Conservation (phyloP, 2,113 vertebrate genomes). For the Myiozetetes cayanensis region DNA sequence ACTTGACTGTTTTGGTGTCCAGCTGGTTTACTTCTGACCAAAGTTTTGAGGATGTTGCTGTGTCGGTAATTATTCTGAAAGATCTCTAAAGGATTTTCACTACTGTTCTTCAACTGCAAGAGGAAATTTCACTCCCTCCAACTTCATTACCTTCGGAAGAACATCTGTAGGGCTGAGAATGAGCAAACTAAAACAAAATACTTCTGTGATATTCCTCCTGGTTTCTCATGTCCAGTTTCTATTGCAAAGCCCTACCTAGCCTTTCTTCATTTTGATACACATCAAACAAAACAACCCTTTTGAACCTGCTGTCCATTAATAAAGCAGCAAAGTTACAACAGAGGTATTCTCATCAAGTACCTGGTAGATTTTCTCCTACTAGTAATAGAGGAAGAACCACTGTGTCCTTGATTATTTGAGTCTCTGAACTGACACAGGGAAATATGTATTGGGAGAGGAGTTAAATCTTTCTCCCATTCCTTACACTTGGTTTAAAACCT, state of each 20-base stretch:
- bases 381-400: not conserved
- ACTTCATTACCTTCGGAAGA: slow-evolving; percentile 28
- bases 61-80: not conserved
- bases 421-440: not conserved
- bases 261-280: slow-evolving; percentile 55
- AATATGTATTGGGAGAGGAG: not conserved
- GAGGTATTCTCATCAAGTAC: not conserved
- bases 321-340: not conserved
- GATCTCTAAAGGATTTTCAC: slow-evolving; percentile 23
- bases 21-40: not conserved
- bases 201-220: not conserved
- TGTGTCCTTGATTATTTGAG: not conserved
- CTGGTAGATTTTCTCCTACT: not conserved
- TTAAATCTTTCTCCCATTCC: slow-evolving; percentile 40
- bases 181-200: not conserved
- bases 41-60: not conserved
- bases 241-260: slow-evolving; percentile 48
- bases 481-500: slow-evolving; percentile 15
- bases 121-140: slow-evolving; percentile 32
- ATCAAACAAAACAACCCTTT: slow-evolving; percentile 2
- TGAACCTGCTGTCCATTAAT: not conserved
- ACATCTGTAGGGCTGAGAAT: slow-evolving; percentile 36
- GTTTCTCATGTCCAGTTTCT: not conserved
- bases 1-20: not conserved
- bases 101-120: slow-evolving; percentile 39